phyloP scores from a whole-genome alignment of 1,140 invertebrate genomes.

The Neocloeon triangulifer region DNA sequence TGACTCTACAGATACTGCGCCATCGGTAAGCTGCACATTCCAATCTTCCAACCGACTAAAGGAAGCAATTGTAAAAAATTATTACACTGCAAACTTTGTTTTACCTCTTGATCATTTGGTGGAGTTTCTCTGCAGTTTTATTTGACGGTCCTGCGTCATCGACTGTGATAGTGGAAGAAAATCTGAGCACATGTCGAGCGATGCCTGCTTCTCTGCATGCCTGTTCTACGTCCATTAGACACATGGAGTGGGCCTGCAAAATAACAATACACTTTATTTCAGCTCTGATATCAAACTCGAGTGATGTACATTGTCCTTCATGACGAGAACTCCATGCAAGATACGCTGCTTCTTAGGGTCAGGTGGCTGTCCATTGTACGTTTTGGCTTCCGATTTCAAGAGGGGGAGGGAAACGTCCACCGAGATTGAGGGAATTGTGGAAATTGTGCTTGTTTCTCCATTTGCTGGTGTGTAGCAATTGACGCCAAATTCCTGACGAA shows the following conservation, averaged over 20 bases:
- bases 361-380: slow-evolving; percentile 56
- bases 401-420: slow-evolving; percentile 73
- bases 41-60: slow-evolving; percentile 37
- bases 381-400: slow-evolving; percentile 56
- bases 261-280: slow-evolving; percentile 2
- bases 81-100: neutral
- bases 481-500: slow-evolving; percentile 66
- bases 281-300: neutral
- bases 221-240: slow-evolving; percentile 71
- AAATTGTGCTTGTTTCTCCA: slow-evolving; percentile 78
- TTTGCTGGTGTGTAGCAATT: slow-evolving; percentile 92
- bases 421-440: slow-evolving; percentile 65
- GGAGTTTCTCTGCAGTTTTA: slow-evolving; percentile 57
- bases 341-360: slow-evolving; percentile 65
- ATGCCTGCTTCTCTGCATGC: slow-evolving; percentile 77
- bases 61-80: slow-evolving; percentile 2
- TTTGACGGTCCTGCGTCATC: slow-evolving; percentile 53
- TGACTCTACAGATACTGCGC: slow-evolving; percentile 63
- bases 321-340: slow-evolving; percentile 74
- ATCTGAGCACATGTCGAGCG: slow-evolving; percentile 51
- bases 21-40: slow-evolving; percentile 55
- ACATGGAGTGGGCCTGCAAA: slow-evolving; percentile 28
- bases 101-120: slow-evolving; percentile 45
- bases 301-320: slow-evolving; percentile 52
- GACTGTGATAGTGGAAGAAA: slow-evolving; percentile 71